phyloP scores from a whole-genome alignment of 1,140 invertebrate genomes.

The Nomia melanderi region DNA sequence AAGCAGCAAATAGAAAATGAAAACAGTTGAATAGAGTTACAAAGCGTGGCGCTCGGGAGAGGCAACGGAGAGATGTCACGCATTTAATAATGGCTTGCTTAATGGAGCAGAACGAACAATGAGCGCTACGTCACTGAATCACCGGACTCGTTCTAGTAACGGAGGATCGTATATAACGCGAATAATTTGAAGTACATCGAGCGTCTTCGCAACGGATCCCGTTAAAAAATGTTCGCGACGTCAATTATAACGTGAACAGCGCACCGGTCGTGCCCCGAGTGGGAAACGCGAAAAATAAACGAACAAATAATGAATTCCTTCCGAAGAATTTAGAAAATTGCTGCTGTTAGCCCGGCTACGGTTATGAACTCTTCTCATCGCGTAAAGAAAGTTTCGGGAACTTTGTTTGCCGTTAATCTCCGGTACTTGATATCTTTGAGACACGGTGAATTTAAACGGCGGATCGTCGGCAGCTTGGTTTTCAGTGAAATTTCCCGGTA shows the following conservation, averaged over 20 bases:
- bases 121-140: background rate
- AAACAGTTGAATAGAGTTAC: background rate
- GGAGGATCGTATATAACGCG: background rate
- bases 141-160: background rate
- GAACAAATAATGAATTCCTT: background rate
- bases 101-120: constrained; percentile 10
- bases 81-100: background rate
- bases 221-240: background rate
- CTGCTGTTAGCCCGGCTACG: background rate
- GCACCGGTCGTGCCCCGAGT: background rate
- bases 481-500: constrained; percentile 1
- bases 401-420: background rate
- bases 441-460: background rate
- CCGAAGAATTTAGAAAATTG: background rate
- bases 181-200: constrained; percentile 4
- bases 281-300: background rate
- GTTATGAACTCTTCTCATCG: background rate
- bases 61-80: background rate
- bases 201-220: too few species aligned
- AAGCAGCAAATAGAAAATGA: background rate
- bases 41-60: background rate
- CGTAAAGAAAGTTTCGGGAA: background rate
- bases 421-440: background rate
- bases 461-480: background rate
- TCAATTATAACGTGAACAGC: background rate